Base-by-base conservation (phyloP, 2,888 invertebrate genomes). In the Mechanitis messenoides region DNA sequence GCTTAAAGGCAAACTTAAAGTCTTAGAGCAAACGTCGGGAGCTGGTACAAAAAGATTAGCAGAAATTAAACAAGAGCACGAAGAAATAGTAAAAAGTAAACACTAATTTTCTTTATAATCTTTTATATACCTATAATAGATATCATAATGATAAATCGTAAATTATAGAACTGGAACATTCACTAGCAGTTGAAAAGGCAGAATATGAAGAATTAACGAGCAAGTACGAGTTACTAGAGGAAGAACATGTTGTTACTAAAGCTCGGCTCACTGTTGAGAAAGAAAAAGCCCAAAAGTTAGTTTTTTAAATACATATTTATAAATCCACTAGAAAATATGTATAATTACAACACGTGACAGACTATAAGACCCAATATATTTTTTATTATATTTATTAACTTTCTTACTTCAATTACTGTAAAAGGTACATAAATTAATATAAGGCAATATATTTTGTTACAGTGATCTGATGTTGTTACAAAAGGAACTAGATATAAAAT, bases 201-300 rank as follows among this genome's bases (percentile, higher is more conserved):
- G 94, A 95, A 69, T 95, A 94, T 76, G 94, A 95, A 56, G 95
- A 95, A 71, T 86, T 97, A 59, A 96, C 95, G 42, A 91, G 92
- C 28, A 96, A 95, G 80, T 96, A 96, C 83, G 96, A 96, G 80
- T 92, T 94, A 65, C 83, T 97, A 46, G 95, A 95, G 77, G 96
- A 96, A 78, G 96, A 96, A 74, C 95, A 95, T 70, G 95, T 96
- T 0, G 92, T 95, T 0, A 94, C 94, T 65, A 96, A 96, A 83
- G 94, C 95, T 6, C 93, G 95, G 77, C 85, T 96, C 3, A 94
- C 95, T 3, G 94, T 93, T 61, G 95, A 97, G 78, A 97, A 95
- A 75, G 95, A 96, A 84, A 92, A 93, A 71, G 88, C 96, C 12
- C 94, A 94, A 81, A 92, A 92, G 94, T 94, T 78, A 72, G 57